Conservation (phyloP, 1,140 invertebrate genomes). For the Drosophila sucinea region DNA sequence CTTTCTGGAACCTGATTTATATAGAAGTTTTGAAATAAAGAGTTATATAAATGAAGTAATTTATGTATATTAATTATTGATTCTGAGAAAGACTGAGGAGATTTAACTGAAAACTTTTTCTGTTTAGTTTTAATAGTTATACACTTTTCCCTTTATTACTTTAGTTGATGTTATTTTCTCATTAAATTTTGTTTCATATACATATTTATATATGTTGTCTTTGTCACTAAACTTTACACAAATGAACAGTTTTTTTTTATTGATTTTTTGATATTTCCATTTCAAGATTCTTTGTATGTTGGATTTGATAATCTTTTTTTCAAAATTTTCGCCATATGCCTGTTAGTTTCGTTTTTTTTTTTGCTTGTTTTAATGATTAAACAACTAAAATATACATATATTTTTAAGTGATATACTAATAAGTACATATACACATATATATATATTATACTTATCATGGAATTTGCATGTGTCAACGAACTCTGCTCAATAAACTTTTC, state of each 20-base stretch:
- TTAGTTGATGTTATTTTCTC: conserved; percentile 79
- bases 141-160: conserved; percentile 77
- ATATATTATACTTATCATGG: conserved; percentile 22
- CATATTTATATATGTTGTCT: conserved; percentile 46
- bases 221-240: conserved; percentile 68
- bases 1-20: too few relatives aligned
- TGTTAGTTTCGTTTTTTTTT: conserved; percentile 15
- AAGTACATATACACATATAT: conserved; percentile 70
- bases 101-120: conserved; percentile 10
- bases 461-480: conserved; percentile 66
- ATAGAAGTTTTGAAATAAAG: too few relatives aligned
- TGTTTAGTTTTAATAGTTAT: conserved; percentile 80
- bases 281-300: conserved; percentile 28
- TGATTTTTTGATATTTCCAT: conserved; percentile 36
- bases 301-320: conserved; percentile 7
- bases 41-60: too few relatives aligned
- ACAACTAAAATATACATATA: conserved; percentile 72
- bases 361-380: conserved; percentile 48
- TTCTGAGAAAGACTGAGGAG: too few relatives aligned
- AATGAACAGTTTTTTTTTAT: conserved; percentile 44
- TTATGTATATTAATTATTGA: too few relatives aligned
- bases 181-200: conserved; percentile 74
- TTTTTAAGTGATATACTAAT: conserved; percentile 71
- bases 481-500: conserved; percentile 64
- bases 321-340: conserved; percentile 39